These are phyloP conservation scores for Cheilinus undulatus DNA, from an alignment of 2,113 vertebrate genomes.

Conservation along the genomic window DNA sequence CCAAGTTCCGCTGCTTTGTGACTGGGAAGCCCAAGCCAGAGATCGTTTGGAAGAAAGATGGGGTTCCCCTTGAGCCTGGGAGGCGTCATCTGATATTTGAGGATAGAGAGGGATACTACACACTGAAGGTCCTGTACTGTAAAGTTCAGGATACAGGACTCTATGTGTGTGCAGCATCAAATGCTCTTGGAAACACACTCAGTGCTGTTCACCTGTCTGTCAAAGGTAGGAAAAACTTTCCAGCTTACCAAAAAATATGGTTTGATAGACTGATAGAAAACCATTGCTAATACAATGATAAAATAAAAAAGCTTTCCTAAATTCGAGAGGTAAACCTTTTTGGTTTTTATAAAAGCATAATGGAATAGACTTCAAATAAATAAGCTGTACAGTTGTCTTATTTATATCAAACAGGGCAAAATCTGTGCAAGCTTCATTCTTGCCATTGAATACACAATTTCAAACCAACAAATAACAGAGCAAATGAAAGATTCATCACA, in stretches of 20 bases:
- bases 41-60: conserved; percentile 95
- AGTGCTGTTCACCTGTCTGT: conserved; percentile 93
- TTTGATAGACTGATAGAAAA: too few species aligned
- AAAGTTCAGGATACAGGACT: conserved; percentile 91
- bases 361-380: too few species aligned
- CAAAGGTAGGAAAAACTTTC: conserved; percentile 86
- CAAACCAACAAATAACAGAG: neutral
- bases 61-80: conserved; percentile 79
- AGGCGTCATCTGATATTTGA: conserved; percentile 93
- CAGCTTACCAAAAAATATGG: too few species aligned
- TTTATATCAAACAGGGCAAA: neutral
- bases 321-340: neutral
- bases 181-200: conserved; percentile 92
- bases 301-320: too few species aligned
- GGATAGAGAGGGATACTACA: conserved; percentile 95
- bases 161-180: conserved; percentile 93
- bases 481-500: neutral
- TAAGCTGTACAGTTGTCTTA: too few species aligned
- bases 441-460: too few species aligned
- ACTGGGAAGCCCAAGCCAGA: conserved; percentile 97
- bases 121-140: conserved; percentile 96
- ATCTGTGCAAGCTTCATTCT: neutral
- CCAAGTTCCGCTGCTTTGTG: conserved; percentile 96
- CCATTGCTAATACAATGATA: too few species aligned
- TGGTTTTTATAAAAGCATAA: neutral